These are phyloP conservation scores for Mercenaria mercenaria DNA, from an alignment of 1,140 invertebrate genomes.

Conservation along the genomic window DNA sequence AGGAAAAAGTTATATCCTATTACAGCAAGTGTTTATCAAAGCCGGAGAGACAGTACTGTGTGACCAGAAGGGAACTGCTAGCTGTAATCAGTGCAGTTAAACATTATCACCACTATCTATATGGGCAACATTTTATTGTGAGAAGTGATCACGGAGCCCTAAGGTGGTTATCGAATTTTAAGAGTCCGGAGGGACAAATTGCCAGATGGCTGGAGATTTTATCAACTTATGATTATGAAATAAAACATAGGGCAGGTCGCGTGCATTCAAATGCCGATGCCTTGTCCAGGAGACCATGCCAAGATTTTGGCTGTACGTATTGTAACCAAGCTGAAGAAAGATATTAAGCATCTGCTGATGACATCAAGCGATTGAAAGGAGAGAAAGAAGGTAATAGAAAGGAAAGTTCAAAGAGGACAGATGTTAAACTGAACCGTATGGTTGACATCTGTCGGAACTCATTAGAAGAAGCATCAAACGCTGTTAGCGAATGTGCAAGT, in stretches of 20 bases:
- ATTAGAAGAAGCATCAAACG: too few relatives aligned
- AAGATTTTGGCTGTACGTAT: too few relatives aligned
- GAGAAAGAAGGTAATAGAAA: too few relatives aligned
- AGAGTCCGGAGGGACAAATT: constrained; percentile 30
- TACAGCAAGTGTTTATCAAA: constrained; percentile 27
- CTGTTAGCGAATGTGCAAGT: not conserved
- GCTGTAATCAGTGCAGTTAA: constrained; percentile 63
- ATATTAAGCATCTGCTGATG: constrained; percentile 56
- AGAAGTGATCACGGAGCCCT: not conserved
- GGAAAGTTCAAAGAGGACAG: not conserved
- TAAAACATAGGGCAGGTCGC: not conserved
- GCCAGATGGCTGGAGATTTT: too few relatives aligned
- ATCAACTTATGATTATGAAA: constrained; percentile 14
- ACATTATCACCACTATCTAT: constrained; percentile 23
- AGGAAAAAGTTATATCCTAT: constrained; percentile 38
- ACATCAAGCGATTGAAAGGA: too few relatives aligned
- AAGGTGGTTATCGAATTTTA: constrained; percentile 46
- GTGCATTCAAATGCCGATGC: too few relatives aligned
- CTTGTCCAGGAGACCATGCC: too few relatives aligned
- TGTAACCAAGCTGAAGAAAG: too few relatives aligned
- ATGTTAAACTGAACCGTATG: not conserved
- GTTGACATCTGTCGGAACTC: not conserved
- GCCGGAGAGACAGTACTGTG: constrained; percentile 40
- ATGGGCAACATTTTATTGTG: not conserved
- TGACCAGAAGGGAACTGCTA: constrained; percentile 51